Evolutionary conservation across 2,797 vertebrate genomes (phyloP).

Genomic region (Sylvia borin): DNA sequence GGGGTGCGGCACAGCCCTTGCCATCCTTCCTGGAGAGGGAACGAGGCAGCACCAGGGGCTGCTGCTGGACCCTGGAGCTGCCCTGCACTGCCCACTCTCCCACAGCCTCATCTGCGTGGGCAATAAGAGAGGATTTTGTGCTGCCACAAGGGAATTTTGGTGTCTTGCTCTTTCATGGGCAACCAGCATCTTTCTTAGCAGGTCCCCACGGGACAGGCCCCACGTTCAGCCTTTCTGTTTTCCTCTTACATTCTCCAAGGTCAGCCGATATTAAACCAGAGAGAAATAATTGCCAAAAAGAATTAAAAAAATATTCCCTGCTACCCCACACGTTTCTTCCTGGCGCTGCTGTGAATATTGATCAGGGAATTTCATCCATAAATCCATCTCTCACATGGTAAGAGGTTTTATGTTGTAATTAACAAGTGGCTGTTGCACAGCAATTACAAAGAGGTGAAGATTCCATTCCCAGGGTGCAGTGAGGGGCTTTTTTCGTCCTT

Average conservation of each 20-base stretch:
- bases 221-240: not conserved
- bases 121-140: not conserved
- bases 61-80: not conserved
- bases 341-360: not conserved
- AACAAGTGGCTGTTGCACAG: not conserved
- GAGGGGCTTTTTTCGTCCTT: fast-evolving
- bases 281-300: not conserved
- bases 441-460: not conserved
- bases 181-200: fast-evolving
- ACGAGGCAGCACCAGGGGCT: fast-evolving
- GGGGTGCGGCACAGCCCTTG: not conserved
- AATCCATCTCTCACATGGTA: not conserved
- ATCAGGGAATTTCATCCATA: slow-evolving; percentile 32
- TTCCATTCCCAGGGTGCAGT: not conserved
- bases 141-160: not conserved
- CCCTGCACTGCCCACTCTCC: not conserved
- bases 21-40: not conserved
- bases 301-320: not conserved
- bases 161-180: fast-evolving
- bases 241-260: not conserved
- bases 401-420: slow-evolving; percentile 26
- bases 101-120: not conserved
- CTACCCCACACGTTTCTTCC: not conserved
- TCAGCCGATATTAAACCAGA: not conserved
- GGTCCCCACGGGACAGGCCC: fast-evolving